Evolutionary conservation across 2,113 vertebrate genomes (phyloP).

Genomic region (Elachura formosa): DNA sequence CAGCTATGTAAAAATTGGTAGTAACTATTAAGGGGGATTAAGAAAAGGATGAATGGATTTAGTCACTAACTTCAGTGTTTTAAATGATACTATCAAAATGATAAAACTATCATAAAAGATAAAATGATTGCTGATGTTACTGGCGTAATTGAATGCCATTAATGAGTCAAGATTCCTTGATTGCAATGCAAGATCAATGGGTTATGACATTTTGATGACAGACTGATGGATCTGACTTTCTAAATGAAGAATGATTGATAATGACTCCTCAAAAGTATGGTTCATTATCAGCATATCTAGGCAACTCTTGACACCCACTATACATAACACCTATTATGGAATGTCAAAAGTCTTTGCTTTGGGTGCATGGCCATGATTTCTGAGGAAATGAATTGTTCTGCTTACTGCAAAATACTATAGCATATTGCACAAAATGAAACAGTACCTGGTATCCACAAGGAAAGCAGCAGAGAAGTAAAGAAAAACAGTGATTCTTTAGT

Average conservation of each 20-base stretch:
- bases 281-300: conserved; percentile 25
- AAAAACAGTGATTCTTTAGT: not conserved
- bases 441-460: not conserved
- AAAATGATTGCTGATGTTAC: not conserved
- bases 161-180: not conserved
- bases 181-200: conserved; percentile 10
- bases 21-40: not conserved
- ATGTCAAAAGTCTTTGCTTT: not conserved
- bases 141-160: not conserved
- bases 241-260: conserved; percentile 35
- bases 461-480: not conserved
- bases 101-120: not conserved
- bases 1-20: not conserved
- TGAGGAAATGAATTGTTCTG: not conserved
- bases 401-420: not conserved
- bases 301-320: not conserved
- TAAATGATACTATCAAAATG: not conserved
- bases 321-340: not conserved
- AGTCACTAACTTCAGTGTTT: not conserved
- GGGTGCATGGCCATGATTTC: not conserved
- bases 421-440: not conserved
- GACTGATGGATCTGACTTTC: conserved; percentile 33
- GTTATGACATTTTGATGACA: conserved; percentile 55
- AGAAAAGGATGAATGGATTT: not conserved
- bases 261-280: conserved; percentile 1